Base-by-base conservation (phyloP, 2,113 vertebrate genomes). In the Tiliqua scincoides region DNA sequence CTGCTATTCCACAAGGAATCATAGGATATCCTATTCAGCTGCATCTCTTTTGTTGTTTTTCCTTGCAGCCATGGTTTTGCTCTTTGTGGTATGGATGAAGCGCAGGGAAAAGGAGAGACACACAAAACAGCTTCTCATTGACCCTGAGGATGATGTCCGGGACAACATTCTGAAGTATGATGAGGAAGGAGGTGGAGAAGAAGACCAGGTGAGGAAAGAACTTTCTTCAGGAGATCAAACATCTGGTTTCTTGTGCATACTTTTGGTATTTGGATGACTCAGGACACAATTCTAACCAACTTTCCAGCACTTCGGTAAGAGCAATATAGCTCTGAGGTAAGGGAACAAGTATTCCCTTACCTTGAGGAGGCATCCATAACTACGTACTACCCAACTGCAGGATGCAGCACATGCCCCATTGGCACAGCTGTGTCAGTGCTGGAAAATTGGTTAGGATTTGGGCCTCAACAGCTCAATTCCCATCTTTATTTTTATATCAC, bases 151-250 rank as follows among this genome's bases (percentile, higher is more conserved):
- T 0, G 98, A 99, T 0, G 98, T 99, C 85, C 96, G 98, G 4
- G 98, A 99, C 95, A 99, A 99, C 90, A 99, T 99, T 90, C 97
- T 99, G 74, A 99, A 99, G 94, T 99, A 99, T 0, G 98, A 99
- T 0, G 98, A 99, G 82, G 98, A 99, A 73, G 98, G 98, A 23
- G 98, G 98, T 1, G 98, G 98, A 62, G 98, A 99, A 86, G 98
- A 99, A 91, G 98, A 99, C 91, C 98, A 99, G 97, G 98, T 99
- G 92, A 97, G 95, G 43, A 48, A 14, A 61, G 17, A 2, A 54
- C 0, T 0, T 35, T 25, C 18, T 65, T 18, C 3, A 3, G 20
- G 23, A 6, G 8, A 10, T 68, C 35, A 11, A 6, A 7, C 62
- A 21, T 17, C 67, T 40, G 40, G 14, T 21, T 70, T 57, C 43